Base-by-base conservation (phyloP, 2,797 vertebrate species). In the Garrulus glandarius region DNA sequence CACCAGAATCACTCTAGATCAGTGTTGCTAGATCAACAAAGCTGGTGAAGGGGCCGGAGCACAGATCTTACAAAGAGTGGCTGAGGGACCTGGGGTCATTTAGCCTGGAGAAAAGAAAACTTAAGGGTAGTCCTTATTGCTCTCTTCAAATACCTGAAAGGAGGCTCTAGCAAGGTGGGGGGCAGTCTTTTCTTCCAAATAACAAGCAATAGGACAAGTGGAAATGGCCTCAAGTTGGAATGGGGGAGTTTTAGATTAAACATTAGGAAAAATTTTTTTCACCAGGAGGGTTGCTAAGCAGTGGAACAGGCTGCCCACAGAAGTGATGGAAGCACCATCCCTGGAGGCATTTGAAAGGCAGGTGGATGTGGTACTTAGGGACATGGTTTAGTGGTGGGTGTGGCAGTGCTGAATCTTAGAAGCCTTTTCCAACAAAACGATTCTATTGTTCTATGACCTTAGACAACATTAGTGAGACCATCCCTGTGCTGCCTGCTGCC, bases 101-200 rank as follows among this genome's bases (percentile, higher is more conserved):
- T 69, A 0, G 0, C 36, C 9, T 34, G 23, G 32, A 37, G 36
- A 56, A 76, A 69, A 69, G 6, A 20, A 56, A 49, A 17, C 6
- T 82, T 30, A n/a, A 5, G n/a, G 6, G 16, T 55, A 22, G 13
- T 34, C 32, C 15, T 22, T 15, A 24, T 7, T 61, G 43, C 9
- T 60, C 9, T 43, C 32, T 76, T 37, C 49, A 56, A 22, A 47
- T 37, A 44, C 14, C 16, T 63, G 32, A 63, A 69, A 44, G 23
- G 8, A 43, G 0, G 1, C 10, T 49, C 27, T 21, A 29, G 5
- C 12, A 15, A 29, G 27, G 9, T 18, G 6, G 8, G 2, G 8
- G 9, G 13, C 9, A 82, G 15, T 55, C 26, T 47, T 13, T 46
- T 59, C 20, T 65, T 52, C 29, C 57, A 77, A 70, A 18, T n/a